phyloP scores from a whole-genome alignment of 2,888 invertebrate species.

The Gortyna flavago region DNA sequence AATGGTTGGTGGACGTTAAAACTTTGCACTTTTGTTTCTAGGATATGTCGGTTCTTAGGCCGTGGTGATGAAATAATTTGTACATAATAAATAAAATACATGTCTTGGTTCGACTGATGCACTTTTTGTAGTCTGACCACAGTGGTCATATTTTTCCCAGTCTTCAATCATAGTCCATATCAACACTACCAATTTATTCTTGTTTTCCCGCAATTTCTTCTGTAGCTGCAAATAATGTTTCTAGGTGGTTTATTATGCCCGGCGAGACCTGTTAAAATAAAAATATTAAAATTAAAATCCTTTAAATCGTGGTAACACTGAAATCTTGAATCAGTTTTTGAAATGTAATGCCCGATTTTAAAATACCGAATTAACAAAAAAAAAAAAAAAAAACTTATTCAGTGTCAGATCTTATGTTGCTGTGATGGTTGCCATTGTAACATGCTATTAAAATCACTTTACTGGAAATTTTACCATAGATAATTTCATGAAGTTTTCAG shows the following conservation, averaged over 20 bases:
- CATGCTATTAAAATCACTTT: too few relatives aligned
- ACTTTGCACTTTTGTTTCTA: not conserved
- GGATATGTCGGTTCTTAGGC: not conserved
- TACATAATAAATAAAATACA: not conserved
- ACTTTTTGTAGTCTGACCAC: not conserved
- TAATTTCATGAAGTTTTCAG: too few relatives aligned
- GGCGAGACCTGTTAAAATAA: not conserved
- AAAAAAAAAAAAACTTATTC: too few relatives aligned
- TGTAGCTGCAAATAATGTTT: conserved; percentile 18
- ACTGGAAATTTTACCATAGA: too few relatives aligned
- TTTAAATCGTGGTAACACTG: not conserved
- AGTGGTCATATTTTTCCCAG: not conserved
- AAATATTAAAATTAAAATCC: not conserved
- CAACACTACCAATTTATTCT: not conserved
- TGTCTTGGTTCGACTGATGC: not conserved
- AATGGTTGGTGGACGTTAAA: too few relatives aligned
- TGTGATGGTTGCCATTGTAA: too few relatives aligned
- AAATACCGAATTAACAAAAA: too few relatives aligned
- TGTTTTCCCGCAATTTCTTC: not conserved
- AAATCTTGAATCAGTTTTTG: too few relatives aligned
- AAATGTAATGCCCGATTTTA: too few relatives aligned
- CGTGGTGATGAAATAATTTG: not conserved
- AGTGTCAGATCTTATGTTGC: too few relatives aligned
- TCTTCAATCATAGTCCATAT: not conserved
- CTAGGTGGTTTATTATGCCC: not conserved